These are phyloP conservation scores for Ginglymostoma cirratum DNA, from an alignment of 2,113 vertebrate species.

Conservation along the genomic window DNA sequence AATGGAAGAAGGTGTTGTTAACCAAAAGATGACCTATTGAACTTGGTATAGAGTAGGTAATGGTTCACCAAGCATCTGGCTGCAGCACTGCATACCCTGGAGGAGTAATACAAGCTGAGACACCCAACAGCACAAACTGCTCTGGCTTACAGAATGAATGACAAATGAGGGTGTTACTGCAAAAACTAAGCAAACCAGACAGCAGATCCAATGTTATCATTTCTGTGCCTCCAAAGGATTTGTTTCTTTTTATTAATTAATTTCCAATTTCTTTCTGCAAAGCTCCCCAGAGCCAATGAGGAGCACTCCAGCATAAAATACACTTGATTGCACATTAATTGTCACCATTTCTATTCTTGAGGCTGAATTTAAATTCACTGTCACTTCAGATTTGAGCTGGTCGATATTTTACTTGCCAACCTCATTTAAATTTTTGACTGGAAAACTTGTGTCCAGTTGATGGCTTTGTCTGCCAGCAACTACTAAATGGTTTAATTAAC, in stretches of 20 bases:
- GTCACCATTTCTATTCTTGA: background rate
- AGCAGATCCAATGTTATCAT: background rate
- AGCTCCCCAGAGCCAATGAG: background rate
- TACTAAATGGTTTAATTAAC: too few relatives aligned
- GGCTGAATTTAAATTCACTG: background rate
- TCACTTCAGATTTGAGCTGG: background rate
- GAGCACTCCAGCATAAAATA: background rate
- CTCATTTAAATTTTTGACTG: background rate
- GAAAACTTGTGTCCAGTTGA: background rate
- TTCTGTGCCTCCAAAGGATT: background rate
- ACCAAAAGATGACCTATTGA: too few relatives aligned
- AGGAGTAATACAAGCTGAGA: too few relatives aligned
- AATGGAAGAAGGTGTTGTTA: too few relatives aligned
- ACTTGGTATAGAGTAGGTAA: too few relatives aligned
- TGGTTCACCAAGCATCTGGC: too few relatives aligned
- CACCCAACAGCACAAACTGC: too few relatives aligned
- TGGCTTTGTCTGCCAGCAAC: background rate
- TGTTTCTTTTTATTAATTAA: background rate
- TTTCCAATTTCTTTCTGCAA: background rate
- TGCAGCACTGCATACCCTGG: too few relatives aligned
- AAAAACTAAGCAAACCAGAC: background rate
- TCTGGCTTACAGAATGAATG: too few relatives aligned
- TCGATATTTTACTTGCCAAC: background rate
- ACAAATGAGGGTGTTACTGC: too few relatives aligned
- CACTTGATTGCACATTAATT: background rate